Evolutionary conservation across 2,113 vertebrate genomes (phyloP).

Genomic region (Brachypteracias leptosomus): DNA sequence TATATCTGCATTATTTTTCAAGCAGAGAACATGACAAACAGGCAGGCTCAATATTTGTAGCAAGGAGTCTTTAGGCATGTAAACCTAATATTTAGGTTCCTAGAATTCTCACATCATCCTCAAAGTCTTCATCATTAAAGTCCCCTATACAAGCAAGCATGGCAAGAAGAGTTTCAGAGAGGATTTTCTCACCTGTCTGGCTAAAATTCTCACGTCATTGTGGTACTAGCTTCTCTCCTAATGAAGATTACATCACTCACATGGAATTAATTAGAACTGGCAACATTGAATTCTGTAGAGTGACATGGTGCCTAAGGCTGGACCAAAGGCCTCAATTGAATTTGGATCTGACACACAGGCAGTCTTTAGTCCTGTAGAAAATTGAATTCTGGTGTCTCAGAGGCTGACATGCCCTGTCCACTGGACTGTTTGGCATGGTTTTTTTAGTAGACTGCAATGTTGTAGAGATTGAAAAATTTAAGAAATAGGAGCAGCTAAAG

Average conservation of each 20-base stretch:
- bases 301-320: not conserved
- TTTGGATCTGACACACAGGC: not conserved
- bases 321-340: not conserved
- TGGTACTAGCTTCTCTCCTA: not conserved
- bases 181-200: not conserved
- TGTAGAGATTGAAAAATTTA: not conserved
- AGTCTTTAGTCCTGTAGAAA: not conserved
- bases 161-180: not conserved
- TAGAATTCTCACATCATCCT: not conserved
- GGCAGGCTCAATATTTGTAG: not conserved
- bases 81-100: not conserved
- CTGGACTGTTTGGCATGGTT: not conserved
- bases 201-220: not conserved
- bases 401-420: not conserved
- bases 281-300: not conserved
- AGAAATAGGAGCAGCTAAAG: not conserved
- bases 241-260: not conserved
- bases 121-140: not conserved
- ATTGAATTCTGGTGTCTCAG: not conserved
- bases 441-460: not conserved
- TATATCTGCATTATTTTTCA: not conserved
- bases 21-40: not conserved
- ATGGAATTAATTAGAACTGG: not conserved
- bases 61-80: not conserved
- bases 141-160: not conserved